Evolutionary conservation across 2,113 vertebrate species (phyloP).

Genomic region (Apus apus): DNA sequence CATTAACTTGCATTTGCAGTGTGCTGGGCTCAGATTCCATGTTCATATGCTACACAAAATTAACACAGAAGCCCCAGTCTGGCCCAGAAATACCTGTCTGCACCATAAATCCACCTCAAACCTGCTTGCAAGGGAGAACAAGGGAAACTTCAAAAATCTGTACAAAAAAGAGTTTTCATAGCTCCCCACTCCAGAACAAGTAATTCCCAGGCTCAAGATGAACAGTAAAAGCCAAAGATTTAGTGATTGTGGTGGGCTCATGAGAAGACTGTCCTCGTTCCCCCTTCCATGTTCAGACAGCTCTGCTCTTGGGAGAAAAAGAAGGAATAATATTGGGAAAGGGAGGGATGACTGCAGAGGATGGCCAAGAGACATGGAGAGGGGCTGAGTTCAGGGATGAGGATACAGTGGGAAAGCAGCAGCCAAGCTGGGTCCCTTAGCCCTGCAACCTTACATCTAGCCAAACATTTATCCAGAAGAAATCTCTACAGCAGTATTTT

Average conservation of each 20-base stretch:
- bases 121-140: not conserved
- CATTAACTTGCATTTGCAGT: not conserved
- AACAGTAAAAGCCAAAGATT: not conserved
- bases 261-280: not conserved
- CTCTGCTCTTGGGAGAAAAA: not conserved
- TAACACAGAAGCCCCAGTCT: not conserved
- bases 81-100: not conserved
- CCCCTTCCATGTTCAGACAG: not conserved
- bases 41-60: not conserved
- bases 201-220: not conserved
- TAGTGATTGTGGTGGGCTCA: not conserved
- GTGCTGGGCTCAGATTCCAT: not conserved
- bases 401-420: fast-evolving
- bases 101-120: not conserved
- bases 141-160: not conserved
- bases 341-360: not conserved
- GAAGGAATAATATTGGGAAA: not conserved
- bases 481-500: not conserved
- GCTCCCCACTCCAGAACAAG: not conserved
- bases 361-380: not conserved
- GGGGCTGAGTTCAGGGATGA: not conserved
- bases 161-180: not conserved
- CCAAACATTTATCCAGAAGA: not conserved
- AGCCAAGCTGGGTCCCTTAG: fast-evolving
- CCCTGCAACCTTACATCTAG: not conserved